Percentiles rank a stretch among this genome's conserved stretches.
phyloP scores from a whole-genome alignment of 2,113 vertebrate species.

The Hemichromis elongatus region DNA sequence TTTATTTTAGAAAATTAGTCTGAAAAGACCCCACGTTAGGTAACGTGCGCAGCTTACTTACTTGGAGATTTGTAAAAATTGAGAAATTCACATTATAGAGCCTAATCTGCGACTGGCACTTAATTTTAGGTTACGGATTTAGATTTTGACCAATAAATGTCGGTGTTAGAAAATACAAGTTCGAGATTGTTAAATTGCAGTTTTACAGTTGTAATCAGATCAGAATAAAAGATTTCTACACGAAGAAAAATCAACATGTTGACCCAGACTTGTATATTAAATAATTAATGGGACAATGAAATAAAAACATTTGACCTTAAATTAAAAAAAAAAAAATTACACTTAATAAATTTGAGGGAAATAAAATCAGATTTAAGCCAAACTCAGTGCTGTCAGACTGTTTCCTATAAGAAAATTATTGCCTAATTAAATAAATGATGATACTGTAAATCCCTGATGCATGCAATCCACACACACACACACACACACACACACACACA shows the following conservation, averaged over 20 bases:
- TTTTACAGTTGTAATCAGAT: neutral
- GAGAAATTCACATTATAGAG: neutral
- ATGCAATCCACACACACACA: too few relatives aligned
- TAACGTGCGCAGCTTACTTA: neutral
- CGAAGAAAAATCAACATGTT: neutral
- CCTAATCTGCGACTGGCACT: neutral
- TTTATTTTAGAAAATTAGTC: neutral
- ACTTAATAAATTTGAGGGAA: neutral
- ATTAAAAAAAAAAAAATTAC: neutral
- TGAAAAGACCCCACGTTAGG: neutral
- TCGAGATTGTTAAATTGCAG: neutral
- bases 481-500: too few relatives aligned
- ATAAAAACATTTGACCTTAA: neutral
- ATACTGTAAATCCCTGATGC: neutral
- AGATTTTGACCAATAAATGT: neutral
- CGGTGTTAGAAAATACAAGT: fast-evolving
- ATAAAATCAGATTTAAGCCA: neutral
- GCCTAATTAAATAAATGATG: neutral
- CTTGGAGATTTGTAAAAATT: neutral
- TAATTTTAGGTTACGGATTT: neutral
- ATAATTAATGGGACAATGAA: neutral
- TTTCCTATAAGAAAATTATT: neutral
- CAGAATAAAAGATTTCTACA: neutral
- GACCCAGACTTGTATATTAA: neutral
- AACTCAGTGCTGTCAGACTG: neutral